Conservation (phyloP, 2,888 invertebrate species). For the Helleia helle region DNA sequence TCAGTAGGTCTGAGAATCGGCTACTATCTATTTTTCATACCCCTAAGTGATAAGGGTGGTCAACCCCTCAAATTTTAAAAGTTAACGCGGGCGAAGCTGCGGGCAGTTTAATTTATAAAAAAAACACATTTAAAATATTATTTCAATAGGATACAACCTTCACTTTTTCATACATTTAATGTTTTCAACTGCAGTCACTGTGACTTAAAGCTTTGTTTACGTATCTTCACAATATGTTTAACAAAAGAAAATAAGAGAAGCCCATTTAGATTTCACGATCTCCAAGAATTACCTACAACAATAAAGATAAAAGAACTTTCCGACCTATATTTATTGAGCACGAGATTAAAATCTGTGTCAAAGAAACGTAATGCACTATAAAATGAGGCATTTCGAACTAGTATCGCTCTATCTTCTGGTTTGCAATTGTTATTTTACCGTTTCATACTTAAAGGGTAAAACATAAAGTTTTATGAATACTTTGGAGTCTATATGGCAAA, state of each 20-base stretch:
- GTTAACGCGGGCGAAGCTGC: too few species aligned
- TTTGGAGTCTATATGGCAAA: too few species aligned
- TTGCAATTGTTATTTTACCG: too few species aligned
- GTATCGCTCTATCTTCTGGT: neutral
- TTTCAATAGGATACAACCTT: slow-evolving; percentile 2
- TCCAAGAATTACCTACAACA: slow-evolving; percentile 19
- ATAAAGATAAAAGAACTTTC: slow-evolving; percentile 20
- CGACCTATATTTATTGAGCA: slow-evolving; percentile 23
- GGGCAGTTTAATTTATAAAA: too few species aligned
- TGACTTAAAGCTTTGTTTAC: slow-evolving; percentile 14
- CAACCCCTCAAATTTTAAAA: too few species aligned
- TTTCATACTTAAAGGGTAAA: too few species aligned
- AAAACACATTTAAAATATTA: too few species aligned
- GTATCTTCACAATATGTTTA: slow-evolving; percentile 17
- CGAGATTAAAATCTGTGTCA: slow-evolving; percentile 21
- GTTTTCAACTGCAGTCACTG: slow-evolving; percentile 6
- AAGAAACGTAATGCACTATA: slow-evolving; percentile 10
- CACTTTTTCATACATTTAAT: slow-evolving; percentile 3
- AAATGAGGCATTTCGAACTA: slow-evolving; percentile 7
- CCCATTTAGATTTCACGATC: slow-evolving; percentile 18
- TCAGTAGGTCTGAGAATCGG: too few species aligned
- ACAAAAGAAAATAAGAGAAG: slow-evolving; percentile 18
- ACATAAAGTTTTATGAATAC: too few species aligned
- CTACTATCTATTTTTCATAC: too few species aligned
- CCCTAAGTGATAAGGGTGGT: too few species aligned